phyloP scores from a whole-genome alignment of 2,797 vertebrate genomes.

The Melanotaenia nigrans region DNA sequence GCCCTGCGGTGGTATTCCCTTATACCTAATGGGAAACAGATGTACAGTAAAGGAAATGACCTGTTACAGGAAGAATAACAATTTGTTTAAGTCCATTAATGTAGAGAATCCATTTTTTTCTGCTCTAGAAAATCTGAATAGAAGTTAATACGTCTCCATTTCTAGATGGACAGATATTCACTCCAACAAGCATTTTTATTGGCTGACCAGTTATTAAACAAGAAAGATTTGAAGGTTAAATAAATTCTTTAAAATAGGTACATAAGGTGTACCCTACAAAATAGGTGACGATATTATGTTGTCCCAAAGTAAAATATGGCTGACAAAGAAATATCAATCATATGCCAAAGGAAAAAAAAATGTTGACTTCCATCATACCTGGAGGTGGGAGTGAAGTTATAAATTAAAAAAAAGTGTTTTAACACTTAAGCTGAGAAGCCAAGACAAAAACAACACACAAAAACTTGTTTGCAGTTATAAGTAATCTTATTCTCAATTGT shows the following conservation, averaged over 20 bases:
- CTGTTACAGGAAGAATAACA: constrained; percentile 20
- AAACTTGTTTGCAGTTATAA: constrained; percentile 12
- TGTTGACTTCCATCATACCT: constrained; percentile 31
- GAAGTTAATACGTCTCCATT: not conserved
- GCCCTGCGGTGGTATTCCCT: constrained; percentile 28
- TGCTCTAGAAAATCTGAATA: constrained; percentile 3
- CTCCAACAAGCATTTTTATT: constrained; percentile 1
- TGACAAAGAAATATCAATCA: constrained; percentile 10
- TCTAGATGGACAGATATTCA: not conserved
- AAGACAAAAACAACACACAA: constrained; percentile 17
- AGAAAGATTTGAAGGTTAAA: not conserved
- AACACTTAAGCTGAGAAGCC: not conserved
- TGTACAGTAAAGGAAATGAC: constrained; percentile 47
- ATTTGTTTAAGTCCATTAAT: constrained; percentile 18
- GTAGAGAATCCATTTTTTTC: not conserved
- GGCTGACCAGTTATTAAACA: not conserved
- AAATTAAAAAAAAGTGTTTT: constrained; percentile 1
- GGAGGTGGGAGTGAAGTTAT: constrained; percentile 8
- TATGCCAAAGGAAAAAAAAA: constrained; percentile 24
- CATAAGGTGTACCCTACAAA: too few species aligned
- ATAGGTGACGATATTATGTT: constrained; percentile 12
- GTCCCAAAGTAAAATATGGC: constrained; percentile 4
- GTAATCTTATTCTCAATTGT: constrained; percentile 18
- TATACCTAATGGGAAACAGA: constrained; percentile 47
- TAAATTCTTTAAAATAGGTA: constrained; percentile 17